Conservation (phyloP, 2,797 vertebrate genomes). For the Lagorchestes hirsutus region DNA sequence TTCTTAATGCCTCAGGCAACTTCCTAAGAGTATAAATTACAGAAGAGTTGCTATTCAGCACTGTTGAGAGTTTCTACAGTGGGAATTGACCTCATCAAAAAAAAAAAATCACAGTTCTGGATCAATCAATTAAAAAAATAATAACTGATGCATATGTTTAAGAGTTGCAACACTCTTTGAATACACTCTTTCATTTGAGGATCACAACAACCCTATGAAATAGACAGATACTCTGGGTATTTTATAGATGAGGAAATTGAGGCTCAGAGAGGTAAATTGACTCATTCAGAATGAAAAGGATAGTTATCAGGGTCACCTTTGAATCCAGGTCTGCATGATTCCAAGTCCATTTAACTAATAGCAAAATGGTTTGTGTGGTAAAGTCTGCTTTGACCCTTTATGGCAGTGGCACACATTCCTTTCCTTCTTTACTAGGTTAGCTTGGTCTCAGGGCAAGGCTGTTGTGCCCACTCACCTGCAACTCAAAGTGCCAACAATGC, state of each 20-base stretch:
- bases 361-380: neutral
- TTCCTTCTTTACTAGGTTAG: neutral
- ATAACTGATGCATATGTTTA: neutral
- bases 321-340: neutral
- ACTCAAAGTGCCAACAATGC: neutral
- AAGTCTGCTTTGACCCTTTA: neutral
- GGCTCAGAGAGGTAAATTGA: neutral
- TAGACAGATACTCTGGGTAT: neutral
- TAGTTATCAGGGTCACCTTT: neutral
- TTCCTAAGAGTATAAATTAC: neutral
- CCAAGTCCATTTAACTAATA: neutral
- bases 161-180: neutral
- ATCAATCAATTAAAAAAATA: neutral
- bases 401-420: neutral
- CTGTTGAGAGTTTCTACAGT: neutral
- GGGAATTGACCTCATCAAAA: neutral
- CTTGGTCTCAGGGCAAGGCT: neutral
- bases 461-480: neutral
- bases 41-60: neutral
- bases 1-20: neutral
- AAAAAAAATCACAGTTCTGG: neutral
- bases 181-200: neutral
- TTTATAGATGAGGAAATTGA: neutral
- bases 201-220: neutral
- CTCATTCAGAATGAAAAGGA: neutral